These are phyloP conservation scores for Spinus olivaceus DNA, from an alignment of 2,797 vertebrate genomes.

Conservation along the genomic window DNA sequence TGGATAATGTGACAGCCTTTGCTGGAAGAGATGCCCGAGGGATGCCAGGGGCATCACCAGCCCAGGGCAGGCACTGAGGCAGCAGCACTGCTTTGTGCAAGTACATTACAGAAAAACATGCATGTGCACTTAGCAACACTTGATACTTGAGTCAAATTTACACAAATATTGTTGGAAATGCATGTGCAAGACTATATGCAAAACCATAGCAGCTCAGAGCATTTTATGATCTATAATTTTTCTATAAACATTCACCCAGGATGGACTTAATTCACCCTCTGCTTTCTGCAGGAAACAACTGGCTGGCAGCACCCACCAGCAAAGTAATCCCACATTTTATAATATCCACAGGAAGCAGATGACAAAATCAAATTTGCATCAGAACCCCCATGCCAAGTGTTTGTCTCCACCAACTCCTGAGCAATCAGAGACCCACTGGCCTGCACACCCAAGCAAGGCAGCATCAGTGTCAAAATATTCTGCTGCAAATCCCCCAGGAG, in stretches of 20 bases:
- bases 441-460: neutral
- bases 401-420: neutral
- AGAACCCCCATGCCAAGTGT: neutral
- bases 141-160: accelerated
- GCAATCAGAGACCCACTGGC: neutral
- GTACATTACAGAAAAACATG: neutral
- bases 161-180: neutral
- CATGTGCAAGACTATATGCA: neutral
- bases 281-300: neutral
- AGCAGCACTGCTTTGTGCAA: neutral
- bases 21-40: neutral
- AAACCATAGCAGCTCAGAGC: neutral
- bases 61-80: neutral
- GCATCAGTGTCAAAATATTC: slow-evolving; percentile 24
- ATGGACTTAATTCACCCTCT: neutral
- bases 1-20: neutral
- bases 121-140: neutral
- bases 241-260: neutral
- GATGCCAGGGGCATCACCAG: neutral
- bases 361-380: neutral
- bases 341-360: neutral
- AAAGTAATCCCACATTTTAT: neutral
- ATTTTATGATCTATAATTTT: neutral
- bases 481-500: slow-evolving; percentile 26
- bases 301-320: neutral